Conservation (phyloP, 2,888 invertebrate species). For the Tipula helvola region DNA sequence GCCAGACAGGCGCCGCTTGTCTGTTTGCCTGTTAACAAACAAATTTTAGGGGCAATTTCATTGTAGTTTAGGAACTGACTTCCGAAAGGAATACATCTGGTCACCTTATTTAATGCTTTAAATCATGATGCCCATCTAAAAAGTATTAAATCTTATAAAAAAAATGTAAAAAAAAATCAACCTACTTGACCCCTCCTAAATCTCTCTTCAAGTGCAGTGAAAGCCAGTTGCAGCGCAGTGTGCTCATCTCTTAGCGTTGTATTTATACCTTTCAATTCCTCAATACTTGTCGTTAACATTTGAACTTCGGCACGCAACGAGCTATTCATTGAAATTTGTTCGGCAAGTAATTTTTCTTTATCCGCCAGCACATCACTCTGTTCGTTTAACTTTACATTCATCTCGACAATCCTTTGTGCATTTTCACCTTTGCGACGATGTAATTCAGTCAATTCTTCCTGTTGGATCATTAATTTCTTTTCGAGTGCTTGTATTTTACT, state of each 20-base stretch:
- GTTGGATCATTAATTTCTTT: constrained; percentile 72
- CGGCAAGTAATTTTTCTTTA: constrained; percentile 61
- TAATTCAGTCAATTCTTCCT: constrained; percentile 85
- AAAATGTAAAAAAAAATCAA: background rate
- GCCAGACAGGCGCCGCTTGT: too few relatives aligned
- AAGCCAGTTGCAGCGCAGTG: constrained; percentile 85
- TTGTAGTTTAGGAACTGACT: too few relatives aligned
- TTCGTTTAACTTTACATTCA: constrained; percentile 74
- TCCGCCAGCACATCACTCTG: constrained; percentile 61
- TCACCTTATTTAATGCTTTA: too few relatives aligned
- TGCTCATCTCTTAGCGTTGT: constrained; percentile 88
- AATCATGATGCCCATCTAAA: too few relatives aligned
- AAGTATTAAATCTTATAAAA: too few relatives aligned
- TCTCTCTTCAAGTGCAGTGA: constrained; percentile 80
- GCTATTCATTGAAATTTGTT: constrained; percentile 50
- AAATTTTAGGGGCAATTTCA: too few relatives aligned
- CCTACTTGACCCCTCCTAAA: constrained; percentile 65
- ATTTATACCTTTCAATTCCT: constrained; percentile 69
- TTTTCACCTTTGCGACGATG: constrained; percentile 86
- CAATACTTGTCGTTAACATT: constrained; percentile 56
- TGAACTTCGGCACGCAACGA: constrained; percentile 60
- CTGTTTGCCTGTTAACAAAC: too few relatives aligned
- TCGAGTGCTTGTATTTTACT: constrained; percentile 57
- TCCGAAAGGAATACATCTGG: too few relatives aligned
- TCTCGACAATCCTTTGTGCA: constrained; percentile 82